phyloP scores from a whole-genome alignment of 2,113 vertebrate species.

The Protomyctophum bolini region DNA sequence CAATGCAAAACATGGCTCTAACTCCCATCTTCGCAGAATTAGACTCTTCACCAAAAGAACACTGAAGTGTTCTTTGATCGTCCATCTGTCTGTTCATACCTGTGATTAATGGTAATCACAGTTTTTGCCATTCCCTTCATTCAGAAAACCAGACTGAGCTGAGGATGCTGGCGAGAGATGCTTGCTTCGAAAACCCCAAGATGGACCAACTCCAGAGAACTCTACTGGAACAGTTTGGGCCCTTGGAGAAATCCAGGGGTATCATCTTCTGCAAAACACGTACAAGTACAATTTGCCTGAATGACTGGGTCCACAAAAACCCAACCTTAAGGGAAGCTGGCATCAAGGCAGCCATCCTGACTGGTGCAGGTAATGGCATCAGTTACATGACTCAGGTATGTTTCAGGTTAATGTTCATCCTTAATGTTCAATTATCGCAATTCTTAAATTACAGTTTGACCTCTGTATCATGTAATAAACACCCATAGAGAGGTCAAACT shows the following conservation, averaged over 20 bases:
- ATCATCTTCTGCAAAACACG: conserved; percentile 90
- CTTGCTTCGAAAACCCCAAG: conserved; percentile 84
- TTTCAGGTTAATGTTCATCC: background rate
- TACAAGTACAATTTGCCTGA: conserved; percentile 79
- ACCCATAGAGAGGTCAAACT: too few relatives aligned
- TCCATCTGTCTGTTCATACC: too few relatives aligned
- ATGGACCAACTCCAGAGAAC: conserved; percentile 80
- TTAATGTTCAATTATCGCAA: background rate
- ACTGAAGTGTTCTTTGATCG: too few relatives aligned
- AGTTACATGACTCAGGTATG: conserved; percentile 90
- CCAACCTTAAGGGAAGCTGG: conserved; percentile 41
- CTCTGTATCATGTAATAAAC: too few relatives aligned
- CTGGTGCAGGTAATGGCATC: conserved; percentile 80
- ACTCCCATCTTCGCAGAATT: background rate
- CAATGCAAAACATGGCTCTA: background rate
- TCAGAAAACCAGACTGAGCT: conserved; percentile 78
- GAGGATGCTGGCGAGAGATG: conserved; percentile 38
- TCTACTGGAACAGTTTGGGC: conserved; percentile 79
- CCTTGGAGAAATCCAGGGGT: conserved; percentile 57
- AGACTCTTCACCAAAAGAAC: background rate
- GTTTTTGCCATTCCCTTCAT: background rate
- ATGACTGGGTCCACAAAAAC: conserved; percentile 83
- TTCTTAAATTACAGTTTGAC: background rate
- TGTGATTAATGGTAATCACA: background rate
- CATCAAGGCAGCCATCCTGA: conserved; percentile 80